Evolutionary conservation across 2,797 vertebrate species (phyloP).

Genomic region (Acanthis flammea): DNA sequence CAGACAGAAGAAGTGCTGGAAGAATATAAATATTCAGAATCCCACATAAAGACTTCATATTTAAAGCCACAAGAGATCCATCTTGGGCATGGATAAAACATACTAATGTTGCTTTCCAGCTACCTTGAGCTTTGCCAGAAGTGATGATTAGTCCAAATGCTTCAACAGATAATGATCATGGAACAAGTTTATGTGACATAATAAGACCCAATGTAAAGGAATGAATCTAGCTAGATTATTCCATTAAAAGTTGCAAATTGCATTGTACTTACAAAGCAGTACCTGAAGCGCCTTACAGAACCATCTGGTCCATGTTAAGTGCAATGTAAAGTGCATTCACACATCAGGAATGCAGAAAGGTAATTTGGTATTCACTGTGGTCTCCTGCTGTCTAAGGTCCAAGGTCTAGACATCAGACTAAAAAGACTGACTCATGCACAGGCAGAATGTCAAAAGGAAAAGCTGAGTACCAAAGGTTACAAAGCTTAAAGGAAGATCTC

Average conservation of each 20-base stretch:
- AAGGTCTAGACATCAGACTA: conserved; percentile 88
- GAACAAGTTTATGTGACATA: neutral
- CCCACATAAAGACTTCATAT: neutral
- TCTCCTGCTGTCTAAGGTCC: conserved; percentile 77
- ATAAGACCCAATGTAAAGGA: neutral
- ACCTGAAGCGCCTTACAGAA: conserved; percentile 72
- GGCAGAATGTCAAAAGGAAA: conserved; percentile 75
- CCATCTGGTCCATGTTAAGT: conserved; percentile 87
- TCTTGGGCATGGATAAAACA: neutral
- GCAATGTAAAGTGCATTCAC: conserved; percentile 83
- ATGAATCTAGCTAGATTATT: conserved; percentile 64
- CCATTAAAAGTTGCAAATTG: conserved; percentile 49
- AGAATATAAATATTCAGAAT: conserved; percentile 1
- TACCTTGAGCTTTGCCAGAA: conserved; percentile 15
- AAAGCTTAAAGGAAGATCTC: conserved; percentile 43
- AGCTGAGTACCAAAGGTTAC: conserved; percentile 61
- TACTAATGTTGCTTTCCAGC: neutral
- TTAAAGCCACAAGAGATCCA: conserved; percentile 6
- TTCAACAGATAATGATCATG: neutral
- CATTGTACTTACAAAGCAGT: conserved; percentile 68
- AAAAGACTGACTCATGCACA: conserved; percentile 78
- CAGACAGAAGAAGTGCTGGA: neutral
- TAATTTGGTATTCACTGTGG: conserved; percentile 78
- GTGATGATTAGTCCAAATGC: neutral
- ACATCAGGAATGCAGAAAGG: conserved; percentile 76